Evolutionary conservation across 2,888 invertebrate species (phyloP), one percentile per base, ranked within the genome.

Genomic region (Lymantria dispar): DNA sequence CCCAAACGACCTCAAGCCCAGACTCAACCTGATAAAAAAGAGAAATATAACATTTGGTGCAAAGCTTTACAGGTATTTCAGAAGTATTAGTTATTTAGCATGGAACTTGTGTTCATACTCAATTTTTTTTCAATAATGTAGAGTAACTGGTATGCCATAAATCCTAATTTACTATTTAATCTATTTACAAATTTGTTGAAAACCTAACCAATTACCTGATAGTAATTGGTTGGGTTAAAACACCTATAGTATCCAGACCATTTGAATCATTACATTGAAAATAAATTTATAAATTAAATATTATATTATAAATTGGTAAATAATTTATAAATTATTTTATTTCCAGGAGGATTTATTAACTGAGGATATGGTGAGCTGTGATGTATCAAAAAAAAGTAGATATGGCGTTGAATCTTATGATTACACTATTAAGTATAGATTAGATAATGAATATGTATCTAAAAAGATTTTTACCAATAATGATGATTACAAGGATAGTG

Each of bases 1-100:
- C 89, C 80, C 39, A 72, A 77, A 45, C 72, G 80, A 50, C 78
- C 80, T 43, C 72, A 73, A 47, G 70, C 74, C 46, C 78, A 67
- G 49, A 47, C 75, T 11, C 86, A 87, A 12, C 64, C 87, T 0
- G 91, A 84, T 14, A 94, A 92, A 63, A 93, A 92, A 57, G 94
- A 94, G 51, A 95, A 95, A 79, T 96, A 96, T 72, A 95, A 95
- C 79, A 93, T 97, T 60, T 97, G 97, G 97, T 92, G 93, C 60
- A 92, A 92, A 56, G 87, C 93, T 22, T 76, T 94, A 58, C 83
- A 91, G 85, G 92, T 89, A 38, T 38, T n/a, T 38, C 33, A 33
- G 3, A 33, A 33, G 22, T 33, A 33, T 10, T 33, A 33, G 33
- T 33, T 33, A 33, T 33, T 10, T 33, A 1, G 3, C 10, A 33